Conservation (phyloP, 2,888 invertebrate species). For the Eupeodes luniger region DNA sequence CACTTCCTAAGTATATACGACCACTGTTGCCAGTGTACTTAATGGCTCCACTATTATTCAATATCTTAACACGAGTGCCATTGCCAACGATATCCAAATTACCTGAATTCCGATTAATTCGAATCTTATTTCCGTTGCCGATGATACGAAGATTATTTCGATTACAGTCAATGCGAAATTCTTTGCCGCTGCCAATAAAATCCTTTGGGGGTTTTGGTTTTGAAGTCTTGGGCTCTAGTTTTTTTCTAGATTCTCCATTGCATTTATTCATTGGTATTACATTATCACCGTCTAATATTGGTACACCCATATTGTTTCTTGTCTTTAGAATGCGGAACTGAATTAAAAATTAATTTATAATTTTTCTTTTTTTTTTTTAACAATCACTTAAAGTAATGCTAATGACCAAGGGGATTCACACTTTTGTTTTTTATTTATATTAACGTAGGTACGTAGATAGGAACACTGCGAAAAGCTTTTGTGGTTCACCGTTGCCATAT, state of each 20-base stretch:
- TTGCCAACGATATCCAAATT: constrained; percentile 82
- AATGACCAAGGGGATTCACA: constrained; percentile 59
- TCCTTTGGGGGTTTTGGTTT: constrained; percentile 76
- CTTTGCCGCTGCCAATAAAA: constrained; percentile 82
- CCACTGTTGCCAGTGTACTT: constrained; percentile 83
- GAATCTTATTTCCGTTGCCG: constrained; percentile 83
- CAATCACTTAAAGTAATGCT: constrained; percentile 15
- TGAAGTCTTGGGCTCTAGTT: not conserved
- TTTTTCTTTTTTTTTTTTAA: not conserved
- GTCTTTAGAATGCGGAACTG: constrained; percentile 34
- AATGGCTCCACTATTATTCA: constrained; percentile 80
- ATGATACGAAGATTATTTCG: constrained; percentile 81
- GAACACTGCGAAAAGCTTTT: constrained; percentile 43
- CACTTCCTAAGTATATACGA: constrained; percentile 81
- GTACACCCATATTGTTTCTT: constrained; percentile 57
- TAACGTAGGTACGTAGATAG: not conserved
- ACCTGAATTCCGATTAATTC: constrained; percentile 81
- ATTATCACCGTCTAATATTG: constrained; percentile 60
- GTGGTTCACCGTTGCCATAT: not conserved
- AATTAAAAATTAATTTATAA: constrained; percentile 17
- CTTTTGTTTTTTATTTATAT: constrained; percentile 43
- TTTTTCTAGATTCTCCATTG: constrained; percentile 6
- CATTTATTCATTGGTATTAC: constrained; percentile 44
- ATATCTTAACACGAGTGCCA: constrained; percentile 81
- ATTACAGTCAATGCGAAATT: constrained; percentile 82